Conservation (phyloP, 2,113 vertebrate genomes). For the Ptychochromis oligacanthus region DNA sequence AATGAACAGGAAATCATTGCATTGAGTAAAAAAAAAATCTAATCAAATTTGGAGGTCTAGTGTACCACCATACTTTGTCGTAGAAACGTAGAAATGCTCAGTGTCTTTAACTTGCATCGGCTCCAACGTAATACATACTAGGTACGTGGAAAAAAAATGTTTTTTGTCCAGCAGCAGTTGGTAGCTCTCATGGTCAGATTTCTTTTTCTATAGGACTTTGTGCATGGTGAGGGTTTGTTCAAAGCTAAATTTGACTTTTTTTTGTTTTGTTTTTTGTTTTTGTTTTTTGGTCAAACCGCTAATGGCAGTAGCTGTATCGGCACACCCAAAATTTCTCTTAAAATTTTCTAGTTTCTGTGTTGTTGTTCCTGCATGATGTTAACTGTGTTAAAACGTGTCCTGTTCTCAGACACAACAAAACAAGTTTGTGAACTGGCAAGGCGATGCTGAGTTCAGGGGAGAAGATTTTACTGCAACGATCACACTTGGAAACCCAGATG, state of each 20-base stretch:
- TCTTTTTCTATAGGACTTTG: not conserved
- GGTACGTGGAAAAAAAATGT: too few species aligned
- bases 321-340: not conserved
- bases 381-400: not conserved
- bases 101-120: not conserved
- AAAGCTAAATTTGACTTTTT: not conserved
- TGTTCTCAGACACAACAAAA: slow-evolving; percentile 85
- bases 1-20: not conserved
- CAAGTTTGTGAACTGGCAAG: slow-evolving; percentile 92
- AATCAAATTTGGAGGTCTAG: not conserved
- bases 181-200: rapidly evolving
- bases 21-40: not conserved
- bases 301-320: too few species aligned
- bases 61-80: rapidly evolving
- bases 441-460: slow-evolving; percentile 86
- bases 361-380: not conserved
- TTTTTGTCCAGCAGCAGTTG: not conserved
- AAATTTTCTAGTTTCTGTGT: not conserved
- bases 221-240: too few species aligned
- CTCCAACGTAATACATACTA: not conserved
- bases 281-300: too few species aligned
- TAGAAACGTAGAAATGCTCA: too few species aligned
- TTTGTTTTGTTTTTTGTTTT: not conserved
- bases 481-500: slow-evolving; percentile 88
- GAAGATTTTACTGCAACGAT: slow-evolving; percentile 86